Evolutionary conservation across 2,797 vertebrate genomes (phyloP).

Genomic region (Enteromius fasciolatus): DNA sequence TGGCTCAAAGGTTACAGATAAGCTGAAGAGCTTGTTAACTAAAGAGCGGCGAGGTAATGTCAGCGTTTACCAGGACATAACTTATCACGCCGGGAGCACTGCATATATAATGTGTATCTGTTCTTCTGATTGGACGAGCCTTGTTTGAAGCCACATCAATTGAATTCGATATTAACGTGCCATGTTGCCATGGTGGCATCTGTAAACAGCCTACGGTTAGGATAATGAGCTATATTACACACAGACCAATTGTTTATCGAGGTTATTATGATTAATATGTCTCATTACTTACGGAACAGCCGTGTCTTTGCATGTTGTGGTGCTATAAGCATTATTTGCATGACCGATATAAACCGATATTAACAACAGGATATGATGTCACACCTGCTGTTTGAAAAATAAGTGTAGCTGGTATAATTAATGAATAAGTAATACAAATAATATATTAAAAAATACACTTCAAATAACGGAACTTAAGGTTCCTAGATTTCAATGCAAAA

Average conservation of each 20-base stretch:
- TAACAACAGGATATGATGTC: not conserved
- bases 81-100: conserved; percentile 1
- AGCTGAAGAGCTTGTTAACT: conserved; percentile 55
- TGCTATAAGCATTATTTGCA: not conserved
- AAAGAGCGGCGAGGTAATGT: conserved; percentile 30
- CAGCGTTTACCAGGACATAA: conserved; percentile 36
- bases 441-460: not conserved
- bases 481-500: not conserved
- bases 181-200: conserved; percentile 20
- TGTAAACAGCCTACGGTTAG: conserved; percentile 7
- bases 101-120: conserved; percentile 1
- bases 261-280: conserved; percentile 3
- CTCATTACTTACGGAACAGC: conserved; percentile 7
- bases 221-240: conserved; percentile 6
- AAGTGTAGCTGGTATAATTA: not conserved
- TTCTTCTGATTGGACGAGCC: not conserved
- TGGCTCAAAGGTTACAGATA: conserved; percentile 58
- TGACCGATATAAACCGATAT: not conserved
- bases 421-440: not conserved
- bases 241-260: conserved; percentile 15
- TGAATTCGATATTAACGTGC: conserved; percentile 13
- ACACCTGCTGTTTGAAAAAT: not conserved
- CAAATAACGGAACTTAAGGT: not conserved
- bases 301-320: not conserved
- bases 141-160: conserved; percentile 4